Evolutionary conservation across 2,113 vertebrate species (phyloP).

Genomic region (Cynoglossus semilaevis): DNA sequence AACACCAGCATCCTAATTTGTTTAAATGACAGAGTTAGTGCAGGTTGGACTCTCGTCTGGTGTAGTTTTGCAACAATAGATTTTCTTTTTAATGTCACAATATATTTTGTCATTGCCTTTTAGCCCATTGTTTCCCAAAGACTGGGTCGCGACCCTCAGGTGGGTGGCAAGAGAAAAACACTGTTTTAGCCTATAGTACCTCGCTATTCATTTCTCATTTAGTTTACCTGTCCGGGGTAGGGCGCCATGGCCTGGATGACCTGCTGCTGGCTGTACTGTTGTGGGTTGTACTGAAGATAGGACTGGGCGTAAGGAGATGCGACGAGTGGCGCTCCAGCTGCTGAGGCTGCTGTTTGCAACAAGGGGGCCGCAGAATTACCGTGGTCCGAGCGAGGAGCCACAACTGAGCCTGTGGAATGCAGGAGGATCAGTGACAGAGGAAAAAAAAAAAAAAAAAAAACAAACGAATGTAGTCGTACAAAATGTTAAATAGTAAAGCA

Average conservation of each 20-base stretch:
- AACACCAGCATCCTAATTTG: too few species aligned
- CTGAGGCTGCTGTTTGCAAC: conserved; percentile 84
- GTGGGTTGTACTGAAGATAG: conserved; percentile 88
- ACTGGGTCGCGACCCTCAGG: too few species aligned
- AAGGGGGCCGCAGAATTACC: conserved; percentile 81
- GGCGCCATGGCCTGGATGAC: conserved; percentile 88
- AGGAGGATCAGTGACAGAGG: background rate
- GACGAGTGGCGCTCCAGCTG: conserved; percentile 84
- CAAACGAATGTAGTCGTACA: too few species aligned
- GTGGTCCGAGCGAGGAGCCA: conserved; percentile 82
- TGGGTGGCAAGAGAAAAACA: too few species aligned
- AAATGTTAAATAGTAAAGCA: too few species aligned
- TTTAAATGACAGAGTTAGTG: too few species aligned
- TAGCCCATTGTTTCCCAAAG: too few species aligned
- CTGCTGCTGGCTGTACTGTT: conserved; percentile 87
- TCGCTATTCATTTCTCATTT: too few species aligned
- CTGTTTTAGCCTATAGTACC: too few species aligned
- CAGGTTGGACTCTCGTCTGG: too few species aligned
- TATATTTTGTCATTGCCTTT: background rate
- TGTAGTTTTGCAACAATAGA: too few species aligned
- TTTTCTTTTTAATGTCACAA: background rate
- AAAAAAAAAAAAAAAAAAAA: too few species aligned
- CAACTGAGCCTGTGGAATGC: conserved; percentile 76
- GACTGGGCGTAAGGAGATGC: conserved; percentile 85
- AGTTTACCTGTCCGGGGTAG: conserved; percentile 86